Conservation (phyloP, 2,113 vertebrate species). For the Lynx canadensis region DNA sequence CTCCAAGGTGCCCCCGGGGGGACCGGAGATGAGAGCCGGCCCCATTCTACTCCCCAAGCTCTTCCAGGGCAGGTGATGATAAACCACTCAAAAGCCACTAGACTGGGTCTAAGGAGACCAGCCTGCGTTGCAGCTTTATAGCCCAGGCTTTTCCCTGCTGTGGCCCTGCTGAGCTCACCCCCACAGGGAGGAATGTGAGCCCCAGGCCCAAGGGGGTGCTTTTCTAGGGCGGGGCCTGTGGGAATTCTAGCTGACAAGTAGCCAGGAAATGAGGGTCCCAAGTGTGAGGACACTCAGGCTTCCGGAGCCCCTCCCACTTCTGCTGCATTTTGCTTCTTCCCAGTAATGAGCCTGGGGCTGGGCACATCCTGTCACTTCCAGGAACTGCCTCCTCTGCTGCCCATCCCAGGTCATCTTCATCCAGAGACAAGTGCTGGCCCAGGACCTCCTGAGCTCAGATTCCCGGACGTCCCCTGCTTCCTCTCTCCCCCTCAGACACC, state of each 20-base stretch:
- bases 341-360: slow-evolving; percentile 28
- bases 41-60: not conserved
- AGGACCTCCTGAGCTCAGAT: not conserved
- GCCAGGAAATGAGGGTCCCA: slow-evolving; percentile 30
- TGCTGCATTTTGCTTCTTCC: slow-evolving; percentile 47
- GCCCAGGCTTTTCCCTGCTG: not conserved
- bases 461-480: rapidly evolving
- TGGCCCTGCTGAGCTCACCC: not conserved
- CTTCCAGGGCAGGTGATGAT: not conserved
- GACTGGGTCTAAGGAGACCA: not conserved
- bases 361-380: slow-evolving; percentile 63
- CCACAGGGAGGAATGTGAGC: rapidly evolving
- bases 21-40: rapidly evolving
- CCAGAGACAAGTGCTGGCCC: not conserved
- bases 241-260: not conserved
- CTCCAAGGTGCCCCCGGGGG: not conserved
- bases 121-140: not conserved
- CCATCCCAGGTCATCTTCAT: not conserved
- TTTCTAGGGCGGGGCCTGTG: not conserved
- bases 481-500: not conserved
- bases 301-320: slow-evolving; percentile 36
- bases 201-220: not conserved
- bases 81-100: not conserved
- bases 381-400: slow-evolving; percentile 32
- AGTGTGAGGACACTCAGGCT: not conserved